Conservation (phyloP, 2,113 vertebrate genomes). For the Strix uralensis region DNA sequence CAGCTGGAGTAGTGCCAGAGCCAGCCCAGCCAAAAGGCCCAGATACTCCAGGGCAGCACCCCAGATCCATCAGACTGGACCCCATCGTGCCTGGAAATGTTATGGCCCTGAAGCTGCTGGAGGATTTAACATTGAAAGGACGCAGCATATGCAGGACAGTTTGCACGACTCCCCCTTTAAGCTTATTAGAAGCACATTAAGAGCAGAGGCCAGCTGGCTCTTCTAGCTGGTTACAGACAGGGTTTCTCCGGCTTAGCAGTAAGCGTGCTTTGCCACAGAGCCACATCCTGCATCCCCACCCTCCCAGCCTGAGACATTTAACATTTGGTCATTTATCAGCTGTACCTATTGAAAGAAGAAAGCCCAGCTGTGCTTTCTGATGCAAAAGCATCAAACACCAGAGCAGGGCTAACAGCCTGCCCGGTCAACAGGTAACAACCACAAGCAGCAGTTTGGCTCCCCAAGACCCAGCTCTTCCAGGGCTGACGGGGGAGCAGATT, state of each 20-base stretch:
- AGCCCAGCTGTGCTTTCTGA: not conserved
- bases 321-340: not conserved
- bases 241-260: not conserved
- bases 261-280: not conserved
- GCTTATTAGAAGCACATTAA: slow-evolving; percentile 28
- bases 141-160: not conserved
- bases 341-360: not conserved
- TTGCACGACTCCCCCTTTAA: not conserved
- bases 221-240: not conserved
- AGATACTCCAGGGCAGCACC: not conserved
- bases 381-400: not conserved
- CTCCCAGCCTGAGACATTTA: not conserved
- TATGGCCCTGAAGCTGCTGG: not conserved
- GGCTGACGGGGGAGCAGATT: not conserved
- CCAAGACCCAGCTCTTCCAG: not conserved
- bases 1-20: not conserved
- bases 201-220: slow-evolving; percentile 36
- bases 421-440: not conserved
- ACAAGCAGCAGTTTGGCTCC: not conserved
- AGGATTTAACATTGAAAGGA: not conserved
- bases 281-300: not conserved
- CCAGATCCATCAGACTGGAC: not conserved
- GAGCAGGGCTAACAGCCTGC: not conserved
- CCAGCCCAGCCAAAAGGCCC: not conserved
- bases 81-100: accelerated